A percentile compares a stretch with the other conserved stretches of the same genome.
Evolutionary conservation across 2,797 vertebrate species (phyloP).

Genomic region (Anomalospiza imberbis): DNA sequence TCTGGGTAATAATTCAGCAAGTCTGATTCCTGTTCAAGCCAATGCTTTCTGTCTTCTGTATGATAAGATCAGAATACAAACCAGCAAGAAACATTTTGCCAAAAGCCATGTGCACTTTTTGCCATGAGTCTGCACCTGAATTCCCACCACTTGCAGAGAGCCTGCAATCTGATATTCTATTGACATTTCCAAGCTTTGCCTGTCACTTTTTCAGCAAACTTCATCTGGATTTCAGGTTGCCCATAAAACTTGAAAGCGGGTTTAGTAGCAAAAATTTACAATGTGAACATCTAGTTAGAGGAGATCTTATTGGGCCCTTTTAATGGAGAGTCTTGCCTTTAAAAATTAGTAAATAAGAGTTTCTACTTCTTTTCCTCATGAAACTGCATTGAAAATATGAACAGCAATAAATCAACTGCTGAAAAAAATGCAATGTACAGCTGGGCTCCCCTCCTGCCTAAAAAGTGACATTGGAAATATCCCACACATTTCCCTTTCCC

Average conservation of each 20-base stretch:
- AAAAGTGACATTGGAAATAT: constrained; percentile 4
- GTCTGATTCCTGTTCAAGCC: not conserved
- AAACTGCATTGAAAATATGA: constrained; percentile 9
- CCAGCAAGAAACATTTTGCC: not conserved
- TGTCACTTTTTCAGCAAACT: constrained; percentile 6
- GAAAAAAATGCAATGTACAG: not conserved
- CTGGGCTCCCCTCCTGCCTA: not conserved
- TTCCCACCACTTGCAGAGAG: not conserved
- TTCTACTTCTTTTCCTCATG: not conserved
- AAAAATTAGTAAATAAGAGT: constrained; percentile 8
- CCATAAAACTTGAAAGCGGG: constrained; percentile 4
- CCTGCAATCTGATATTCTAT: not conserved
- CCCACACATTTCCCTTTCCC: not conserved
- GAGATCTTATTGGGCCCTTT: not conserved
- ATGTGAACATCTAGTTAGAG: not conserved
- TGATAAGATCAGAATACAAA: not conserved
- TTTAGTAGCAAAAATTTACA: constrained; percentile 46
- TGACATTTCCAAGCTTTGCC: not conserved
- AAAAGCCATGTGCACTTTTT: not conserved
- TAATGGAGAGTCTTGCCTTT: constrained; percentile 3
- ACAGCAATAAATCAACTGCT: not conserved
- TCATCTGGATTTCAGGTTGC: constrained; percentile 27
- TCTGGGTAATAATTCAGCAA: not conserved
- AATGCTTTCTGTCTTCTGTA: not conserved
- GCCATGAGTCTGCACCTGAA: not conserved